Percentiles rank a stretch among this genome's conserved stretches.
phyloP scores from a whole-genome alignment of 2,113 vertebrate genomes.

The Alligator mississippiensis region DNA sequence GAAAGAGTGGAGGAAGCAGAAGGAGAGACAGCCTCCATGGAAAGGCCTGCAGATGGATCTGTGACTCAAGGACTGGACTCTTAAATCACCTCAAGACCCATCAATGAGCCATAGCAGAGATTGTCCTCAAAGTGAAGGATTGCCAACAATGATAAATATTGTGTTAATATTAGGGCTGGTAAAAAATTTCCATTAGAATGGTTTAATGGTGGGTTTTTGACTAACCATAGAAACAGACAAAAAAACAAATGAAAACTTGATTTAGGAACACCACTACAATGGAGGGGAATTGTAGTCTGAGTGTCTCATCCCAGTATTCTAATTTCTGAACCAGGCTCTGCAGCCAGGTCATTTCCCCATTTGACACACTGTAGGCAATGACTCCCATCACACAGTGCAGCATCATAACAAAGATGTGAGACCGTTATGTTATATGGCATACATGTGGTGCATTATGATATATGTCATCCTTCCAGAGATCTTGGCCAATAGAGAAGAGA shows the following conservation, averaged over 20 bases:
- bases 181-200: not conserved
- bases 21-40: too few relatives aligned
- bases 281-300: not conserved
- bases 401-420: not conserved
- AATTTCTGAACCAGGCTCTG: not conserved
- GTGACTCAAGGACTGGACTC: too few relatives aligned
- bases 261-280: not conserved
- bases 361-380: not conserved
- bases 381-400: not conserved
- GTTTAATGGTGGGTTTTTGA: not conserved
- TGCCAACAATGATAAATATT: not conserved
- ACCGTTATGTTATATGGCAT: too few relatives aligned
- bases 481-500: not conserved
- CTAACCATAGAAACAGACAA: not conserved
- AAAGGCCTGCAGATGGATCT: too few relatives aligned
- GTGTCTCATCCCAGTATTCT: not conserved
- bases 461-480: not conserved
- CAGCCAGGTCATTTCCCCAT: not conserved
- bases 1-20: too few relatives aligned
- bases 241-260: not conserved
- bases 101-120: too few relatives aligned
- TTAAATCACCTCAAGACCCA: too few relatives aligned
- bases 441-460: not conserved
- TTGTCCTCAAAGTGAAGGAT: too few relatives aligned
- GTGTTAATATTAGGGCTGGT: not conserved